Conservation (phyloP, 2,113 vertebrate genomes). For the Eudorcas thomsonii region DNA sequence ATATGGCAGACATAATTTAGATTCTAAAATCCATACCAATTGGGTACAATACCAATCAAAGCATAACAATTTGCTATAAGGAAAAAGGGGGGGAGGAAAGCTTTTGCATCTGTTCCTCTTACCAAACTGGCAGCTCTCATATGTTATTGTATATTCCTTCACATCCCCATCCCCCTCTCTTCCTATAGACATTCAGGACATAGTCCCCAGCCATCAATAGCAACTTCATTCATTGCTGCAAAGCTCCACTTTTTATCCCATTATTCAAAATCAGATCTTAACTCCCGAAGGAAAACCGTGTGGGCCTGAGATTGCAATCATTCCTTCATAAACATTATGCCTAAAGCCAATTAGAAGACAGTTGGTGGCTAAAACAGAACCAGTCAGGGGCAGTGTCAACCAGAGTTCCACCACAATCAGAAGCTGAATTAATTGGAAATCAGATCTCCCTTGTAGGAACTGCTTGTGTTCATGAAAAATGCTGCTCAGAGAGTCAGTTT, state of each 20-base stretch:
- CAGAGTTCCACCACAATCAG: neutral
- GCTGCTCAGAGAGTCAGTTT: constrained; percentile 7
- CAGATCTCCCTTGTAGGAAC: neutral
- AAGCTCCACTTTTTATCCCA: neutral
- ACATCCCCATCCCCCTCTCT: neutral
- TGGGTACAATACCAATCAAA: constrained; percentile 18
- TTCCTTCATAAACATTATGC: neutral
- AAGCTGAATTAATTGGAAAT: constrained; percentile 30
- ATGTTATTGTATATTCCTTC: neutral
- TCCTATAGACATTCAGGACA: neutral
- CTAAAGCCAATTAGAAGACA: constrained; percentile 24
- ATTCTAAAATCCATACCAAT: constrained; percentile 6
- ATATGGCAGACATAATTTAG: neutral
- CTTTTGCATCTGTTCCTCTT: neutral
- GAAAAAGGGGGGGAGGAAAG: neutral
- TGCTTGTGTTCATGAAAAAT: constrained; percentile 14
- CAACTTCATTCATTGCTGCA: neutral
- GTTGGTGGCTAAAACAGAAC: neutral
- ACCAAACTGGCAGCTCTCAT: neutral
- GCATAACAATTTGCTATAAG: constrained; percentile 5
- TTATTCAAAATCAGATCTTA: neutral
- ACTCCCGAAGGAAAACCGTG: neutral
- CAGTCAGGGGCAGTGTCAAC: neutral
- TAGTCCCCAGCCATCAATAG: neutral
- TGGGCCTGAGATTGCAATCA: neutral